Percentiles rank a stretch among this genome's conserved stretches.
These are phyloP conservation scores for Romanogobio albipinnatus DNA, from an alignment of 2,113 vertebrate species.

Conservation along the genomic window DNA sequence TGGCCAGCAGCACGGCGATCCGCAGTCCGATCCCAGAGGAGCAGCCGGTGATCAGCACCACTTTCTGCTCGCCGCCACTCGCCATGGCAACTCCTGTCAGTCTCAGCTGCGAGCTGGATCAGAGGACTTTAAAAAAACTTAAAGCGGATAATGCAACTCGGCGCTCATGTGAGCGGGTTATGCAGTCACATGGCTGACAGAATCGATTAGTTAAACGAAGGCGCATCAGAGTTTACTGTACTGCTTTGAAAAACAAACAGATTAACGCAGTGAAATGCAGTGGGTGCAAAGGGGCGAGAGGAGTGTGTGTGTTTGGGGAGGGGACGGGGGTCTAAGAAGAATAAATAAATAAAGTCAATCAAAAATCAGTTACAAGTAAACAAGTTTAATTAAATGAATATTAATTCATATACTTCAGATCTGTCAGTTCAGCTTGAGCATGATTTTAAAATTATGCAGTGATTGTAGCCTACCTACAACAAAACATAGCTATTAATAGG, in stretches of 20 bases:
- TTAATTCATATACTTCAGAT: neutral
- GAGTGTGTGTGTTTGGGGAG: neutral
- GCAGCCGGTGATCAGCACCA: conserved; percentile 84
- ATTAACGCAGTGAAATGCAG: neutral
- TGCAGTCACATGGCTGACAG: conserved; percentile 76
- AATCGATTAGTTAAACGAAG: conserved; percentile 56
- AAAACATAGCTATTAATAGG: too few relatives aligned
- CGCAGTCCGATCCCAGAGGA: conserved; percentile 83
- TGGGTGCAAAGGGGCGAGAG: neutral
- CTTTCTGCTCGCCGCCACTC: conserved; percentile 78
- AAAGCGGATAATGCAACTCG: conserved; percentile 75
- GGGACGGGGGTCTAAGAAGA: neutral
- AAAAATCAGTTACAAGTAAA: neutral
- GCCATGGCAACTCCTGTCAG: conserved; percentile 76
- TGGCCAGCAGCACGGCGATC: conserved; percentile 80
- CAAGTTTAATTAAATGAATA: neutral
- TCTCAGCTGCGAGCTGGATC: conserved; percentile 67
- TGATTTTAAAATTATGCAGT: neutral
- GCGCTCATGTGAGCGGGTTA: conserved; percentile 75
- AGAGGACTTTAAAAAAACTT: conserved; percentile 69
- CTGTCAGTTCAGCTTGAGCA: neutral
- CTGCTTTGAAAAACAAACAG: conserved; percentile 30
- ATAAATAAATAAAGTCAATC: neutral
- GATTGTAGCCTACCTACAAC: neutral
- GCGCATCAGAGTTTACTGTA: conserved; percentile 37